A percentile compares a stretch with the other conserved stretches of the same genome.
Conservation (phyloP, 2,113 vertebrate genomes). For the Corydoras sp. region DNA sequence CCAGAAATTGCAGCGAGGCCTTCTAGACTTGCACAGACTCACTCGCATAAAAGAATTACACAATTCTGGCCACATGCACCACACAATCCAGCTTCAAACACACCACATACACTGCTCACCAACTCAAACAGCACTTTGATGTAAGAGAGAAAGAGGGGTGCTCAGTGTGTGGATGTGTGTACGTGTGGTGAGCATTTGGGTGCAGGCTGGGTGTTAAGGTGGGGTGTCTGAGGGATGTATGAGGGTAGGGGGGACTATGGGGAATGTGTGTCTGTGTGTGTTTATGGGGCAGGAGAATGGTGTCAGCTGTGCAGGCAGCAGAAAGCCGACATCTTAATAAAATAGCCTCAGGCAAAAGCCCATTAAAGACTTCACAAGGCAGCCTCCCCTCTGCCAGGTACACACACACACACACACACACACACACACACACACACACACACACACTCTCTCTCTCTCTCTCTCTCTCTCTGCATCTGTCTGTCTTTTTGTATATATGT, state of each 20-base stretch:
- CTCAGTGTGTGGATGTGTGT: constrained; percentile 25
- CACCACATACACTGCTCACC: constrained; percentile 16
- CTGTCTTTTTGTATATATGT: constrained; percentile 53
- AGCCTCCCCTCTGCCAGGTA: constrained; percentile 95
- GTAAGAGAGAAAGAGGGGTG: constrained; percentile 20
- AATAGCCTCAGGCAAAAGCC: constrained; percentile 99
- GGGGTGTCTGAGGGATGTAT: constrained; percentile 55
- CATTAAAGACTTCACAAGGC: constrained; percentile 99
- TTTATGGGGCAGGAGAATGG: constrained; percentile 69
- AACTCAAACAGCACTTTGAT: constrained; percentile 29
- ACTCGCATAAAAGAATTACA: constrained; percentile 16
- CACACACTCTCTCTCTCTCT: no score
- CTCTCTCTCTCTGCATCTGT: constrained; percentile 53
- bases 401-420: constrained; percentile 54
- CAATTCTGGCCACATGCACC: constrained; percentile 27
- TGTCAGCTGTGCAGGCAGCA: constrained; percentile 99
- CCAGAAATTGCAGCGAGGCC: not conserved
- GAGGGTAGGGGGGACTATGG: constrained; percentile 61
- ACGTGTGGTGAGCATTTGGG: constrained; percentile 43
- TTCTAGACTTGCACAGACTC: not conserved
- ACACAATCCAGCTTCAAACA: constrained; percentile 22
- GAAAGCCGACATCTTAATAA: constrained; percentile 99
- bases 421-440: not conserved
- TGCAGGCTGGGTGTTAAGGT: constrained; percentile 28
- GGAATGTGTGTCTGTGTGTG: constrained; percentile 60